Evolutionary conservation across 2,113 vertebrate genomes (phyloP), one percentile per base, ranked within the genome.

Genomic region (Morphnarchus princeps): DNA sequence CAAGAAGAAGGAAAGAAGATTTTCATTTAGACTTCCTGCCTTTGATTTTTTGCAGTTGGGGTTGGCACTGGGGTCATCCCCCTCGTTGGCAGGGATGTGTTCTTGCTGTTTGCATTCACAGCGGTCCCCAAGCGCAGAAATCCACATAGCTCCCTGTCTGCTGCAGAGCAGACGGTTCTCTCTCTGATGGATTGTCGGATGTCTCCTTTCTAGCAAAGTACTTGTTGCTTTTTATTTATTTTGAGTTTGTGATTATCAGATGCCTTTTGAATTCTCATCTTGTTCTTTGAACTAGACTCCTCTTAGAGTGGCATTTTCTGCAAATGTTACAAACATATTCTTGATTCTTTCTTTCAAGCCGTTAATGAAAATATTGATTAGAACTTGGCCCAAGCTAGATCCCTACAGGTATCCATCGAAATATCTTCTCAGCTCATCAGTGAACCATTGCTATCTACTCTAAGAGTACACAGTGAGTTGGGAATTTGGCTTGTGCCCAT

Each of bases 71-170:
- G 6, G 5, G 6, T 36, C 32, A 6, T 26, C 3, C 5, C 7
- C 4, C 3, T 49, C 2, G 0, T 5, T 50, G 57, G 7, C 29
- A 67, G 10, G 25, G 57, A 77, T 16, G 0, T 15, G 9, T 16
- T 90, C 38, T 69, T 77, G 31, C 24, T 74, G 11, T 69, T 92
- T 76, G 20, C 8, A 10, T 61, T 65, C 42, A 38, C 1, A 2
- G 12, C 4, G 3, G 3, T 79, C 9, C 42, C 15, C 57, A 66
- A 17, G 7, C 1, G 1, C 32, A 69, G 82, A 86, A 92, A 66
- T 61, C 3, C 50, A 57, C 22, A 66, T 20, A 71, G 16, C 6
- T 58, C 61, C 25, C 13, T 79, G 55, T 25, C 21, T 54, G 14
- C 29, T 73, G 38, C 19, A 66, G n/a, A 77, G 14, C 24, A 80